Base-by-base conservation (phyloP, 2,888 invertebrate species). In the Hemaris fuciformis region DNA sequence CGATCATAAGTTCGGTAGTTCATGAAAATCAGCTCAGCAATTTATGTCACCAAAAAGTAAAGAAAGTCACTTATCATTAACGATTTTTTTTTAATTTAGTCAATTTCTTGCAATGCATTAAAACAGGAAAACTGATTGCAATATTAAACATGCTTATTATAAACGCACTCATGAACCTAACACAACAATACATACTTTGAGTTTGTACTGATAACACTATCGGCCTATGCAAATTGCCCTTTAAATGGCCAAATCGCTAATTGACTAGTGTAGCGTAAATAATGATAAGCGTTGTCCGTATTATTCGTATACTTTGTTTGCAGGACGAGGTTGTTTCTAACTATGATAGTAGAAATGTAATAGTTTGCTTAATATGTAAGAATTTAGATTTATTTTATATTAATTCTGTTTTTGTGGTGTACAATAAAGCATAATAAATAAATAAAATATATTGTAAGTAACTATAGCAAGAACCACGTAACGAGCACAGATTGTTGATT, bases 201-300 rank as follows among this genome's bases (percentile, higher is more conserved):
- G 73, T 88, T 87, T 84, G 81, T 81, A 65, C 65, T 70, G 89
- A 90, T 89, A 88, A 71, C 65, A 69, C 72, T 89, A 91, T 91
- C 89, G 60, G 67, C 64, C 79, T 81, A 89, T 84, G 89, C 88
- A 90, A 91, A 90, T 90, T 89, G 84, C 80, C 81, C 77, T 80
- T 78, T 79, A 80, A 80, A 79, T 81, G 76, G 78, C 79, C 83
- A 85, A 87, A 87, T 89, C 81, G 89, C 85, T 88, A 88, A 87
- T 85, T 84, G 72, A 70, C 67, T 62, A 62, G 45, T 57, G 46
- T 58, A 34, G 57, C 45, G 62, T 59, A 60, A 62, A 64, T 48
- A 64, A 38, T 59, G 59, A 58, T 61, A 59, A 64, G 41, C 41
- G 8, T 38, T 57, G 34, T 53, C 41, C 53, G n/a, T 60, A 57